These are phyloP conservation scores for Rhinophrynus dorsalis DNA, from an alignment of 2,797 vertebrate species.

Conservation along the genomic window DNA sequence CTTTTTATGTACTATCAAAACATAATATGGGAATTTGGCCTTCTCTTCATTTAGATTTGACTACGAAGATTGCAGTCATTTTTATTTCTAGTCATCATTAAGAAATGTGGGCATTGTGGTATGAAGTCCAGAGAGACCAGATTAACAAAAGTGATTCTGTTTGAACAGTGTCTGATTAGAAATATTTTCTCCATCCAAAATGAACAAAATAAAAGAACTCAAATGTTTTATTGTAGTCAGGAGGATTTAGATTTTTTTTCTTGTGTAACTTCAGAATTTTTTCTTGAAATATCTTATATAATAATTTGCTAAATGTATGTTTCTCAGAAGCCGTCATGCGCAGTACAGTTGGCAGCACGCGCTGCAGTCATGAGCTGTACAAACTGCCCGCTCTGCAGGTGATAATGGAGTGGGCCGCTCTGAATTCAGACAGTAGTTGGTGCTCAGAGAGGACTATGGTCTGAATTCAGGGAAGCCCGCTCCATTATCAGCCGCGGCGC, in stretches of 20 bases:
- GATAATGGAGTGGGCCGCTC: no score
- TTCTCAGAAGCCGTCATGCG: no score
- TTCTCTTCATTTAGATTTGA: conserved; percentile 56
- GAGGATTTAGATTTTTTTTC: not conserved
- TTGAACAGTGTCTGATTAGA: conserved; percentile 47
- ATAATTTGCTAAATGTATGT: no score
- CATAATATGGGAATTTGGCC: conserved; percentile 52
- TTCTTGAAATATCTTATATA: no score
- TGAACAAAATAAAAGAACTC: not conserved
- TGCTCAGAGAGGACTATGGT: no score
- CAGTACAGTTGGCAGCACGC: no score
- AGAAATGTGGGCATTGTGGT: not conserved
- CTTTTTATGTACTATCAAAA: conserved; percentile 48
- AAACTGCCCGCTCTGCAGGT: no score
- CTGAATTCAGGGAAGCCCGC: no score
- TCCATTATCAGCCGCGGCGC: no score
- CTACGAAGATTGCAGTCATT: conserved; percentile 21
- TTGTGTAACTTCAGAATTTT: not conserved
- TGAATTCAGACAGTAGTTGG: no score
- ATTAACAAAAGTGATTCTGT: conserved; percentile 47
- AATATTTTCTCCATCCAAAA: conserved; percentile 8
- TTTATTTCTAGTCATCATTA: conserved; percentile 7
- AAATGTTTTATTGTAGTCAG: not conserved
- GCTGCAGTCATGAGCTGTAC: not conserved
- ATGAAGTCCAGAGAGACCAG: conserved; percentile 34